Evolutionary conservation across 2,888 invertebrate genomes (phyloP), one percentile per base, ranked within the genome.

Genomic region (Mechanitis mazaeus): DNA sequence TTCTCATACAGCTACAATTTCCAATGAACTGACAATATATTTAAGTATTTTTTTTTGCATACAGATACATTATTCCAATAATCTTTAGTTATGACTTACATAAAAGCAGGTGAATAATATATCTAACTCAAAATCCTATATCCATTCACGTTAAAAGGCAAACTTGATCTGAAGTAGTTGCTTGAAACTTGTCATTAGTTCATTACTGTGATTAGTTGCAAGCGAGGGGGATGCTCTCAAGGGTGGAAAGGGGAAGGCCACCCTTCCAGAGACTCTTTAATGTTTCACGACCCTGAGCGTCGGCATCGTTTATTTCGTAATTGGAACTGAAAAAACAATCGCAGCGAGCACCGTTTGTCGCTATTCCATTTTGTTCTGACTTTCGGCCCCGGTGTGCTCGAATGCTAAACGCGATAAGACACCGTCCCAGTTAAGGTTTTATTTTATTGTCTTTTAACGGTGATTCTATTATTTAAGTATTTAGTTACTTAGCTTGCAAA

Each of bases 281-380:
- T 87, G 79, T 87, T 88, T 83, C 86, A 87, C 76, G 76, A 72
- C 71, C 70, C 78, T 78, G 81, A 83, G 77, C 80, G 80, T 74
- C 74, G 73, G 79, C 75, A 75, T 77, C 80, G 77, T 80, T 84
- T 83, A 81, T 79, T 68, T 76, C 78, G 77, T 84, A 83, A 86
- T 83, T 83, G 82, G 75, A 85, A 81, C 75, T 78, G 82, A 80
- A 84, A 85, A 85, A 86, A 87, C 83, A 85, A 85, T 82, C 75
- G 76, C 68, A 72, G 71, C 68, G 67, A 70, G 72, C 71, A 71
- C 73, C 73, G 50, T 31, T 50, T 50, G 50, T 11, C 50, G 31
- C 77, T 73, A 72, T 66, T 71, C 65, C 68, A 71, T 69, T 72
- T 63, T 75, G 67, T 66, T 71, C 70, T 57, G 68, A 50, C 50